Percentiles rank a stretch among this genome's conserved stretches.
Evolutionary conservation across 1,140 invertebrate genomes (phyloP).

Genomic region (Laodelphax striatellus): DNA sequence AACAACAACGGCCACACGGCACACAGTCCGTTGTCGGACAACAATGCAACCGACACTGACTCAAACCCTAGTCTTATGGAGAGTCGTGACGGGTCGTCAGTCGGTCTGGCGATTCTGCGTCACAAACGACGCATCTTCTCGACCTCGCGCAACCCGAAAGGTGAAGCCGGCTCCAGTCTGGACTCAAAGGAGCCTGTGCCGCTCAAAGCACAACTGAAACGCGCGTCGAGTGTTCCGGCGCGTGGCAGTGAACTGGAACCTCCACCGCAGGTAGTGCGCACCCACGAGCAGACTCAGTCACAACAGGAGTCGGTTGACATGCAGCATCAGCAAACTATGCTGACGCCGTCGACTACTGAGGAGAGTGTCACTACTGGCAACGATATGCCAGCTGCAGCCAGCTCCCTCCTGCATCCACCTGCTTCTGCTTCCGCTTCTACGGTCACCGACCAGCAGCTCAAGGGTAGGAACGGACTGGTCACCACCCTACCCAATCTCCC

Average conservation of each 20-base stretch:
- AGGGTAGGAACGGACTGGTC: slow-evolving; percentile 35
- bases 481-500: slow-evolving; percentile 40
- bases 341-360: slow-evolving; percentile 10
- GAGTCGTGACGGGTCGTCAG: neutral
- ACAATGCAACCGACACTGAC: slow-evolving; percentile 33
- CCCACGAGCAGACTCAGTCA: slow-evolving; percentile 7
- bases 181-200: slow-evolving; percentile 26
- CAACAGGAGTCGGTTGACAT: slow-evolving; percentile 12
- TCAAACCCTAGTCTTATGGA: slow-evolving; percentile 36
- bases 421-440: neutral
- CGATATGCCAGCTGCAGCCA: neutral
- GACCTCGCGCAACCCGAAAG: slow-evolving; percentile 53
- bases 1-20: slow-evolving; percentile 16
- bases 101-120: slow-evolving; percentile 47
- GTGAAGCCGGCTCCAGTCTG: slow-evolving; percentile 35
- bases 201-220: slow-evolving; percentile 35
- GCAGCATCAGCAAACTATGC: slow-evolving; percentile 5
- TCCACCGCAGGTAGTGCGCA: neutral
- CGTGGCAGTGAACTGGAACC: slow-evolving; percentile 16
- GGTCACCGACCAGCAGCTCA: slow-evolving; percentile 4
- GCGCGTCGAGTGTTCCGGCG: slow-evolving; percentile 43
- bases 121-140: slow-evolving; percentile 70
- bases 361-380: slow-evolving; percentile 14
- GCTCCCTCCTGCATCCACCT: neutral
- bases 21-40: slow-evolving; percentile 25